These are phyloP conservation scores for Heloderma charlesbogerti DNA, from an alignment of 2,113 vertebrate species.

Conservation along the genomic window DNA sequence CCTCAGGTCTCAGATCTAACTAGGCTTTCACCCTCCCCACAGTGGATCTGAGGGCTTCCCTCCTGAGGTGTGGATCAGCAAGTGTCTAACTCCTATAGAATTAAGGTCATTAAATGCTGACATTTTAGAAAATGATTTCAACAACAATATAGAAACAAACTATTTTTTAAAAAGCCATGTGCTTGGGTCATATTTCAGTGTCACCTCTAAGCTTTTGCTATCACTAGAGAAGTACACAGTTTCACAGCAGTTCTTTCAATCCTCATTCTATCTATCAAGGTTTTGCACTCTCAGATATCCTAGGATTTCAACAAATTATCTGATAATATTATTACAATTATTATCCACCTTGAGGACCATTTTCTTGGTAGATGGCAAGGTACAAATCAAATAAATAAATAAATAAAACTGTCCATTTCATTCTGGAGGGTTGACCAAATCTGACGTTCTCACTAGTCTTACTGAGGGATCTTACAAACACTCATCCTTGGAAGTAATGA, in stretches of 20 bases:
- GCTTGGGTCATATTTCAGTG: not conserved
- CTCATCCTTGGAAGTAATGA: not conserved
- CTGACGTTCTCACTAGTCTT: not conserved
- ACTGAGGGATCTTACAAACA: not conserved
- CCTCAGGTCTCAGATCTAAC: too few species aligned
- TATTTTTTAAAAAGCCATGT: not conserved
- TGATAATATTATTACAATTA: too few species aligned
- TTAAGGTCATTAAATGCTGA: not conserved
- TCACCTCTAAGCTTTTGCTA: not conserved
- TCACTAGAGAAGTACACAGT: accelerated
- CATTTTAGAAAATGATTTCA: not conserved
- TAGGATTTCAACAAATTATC: not conserved
- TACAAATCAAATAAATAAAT: too few species aligned
- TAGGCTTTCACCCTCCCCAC: not conserved
- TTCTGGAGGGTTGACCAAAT: not conserved
- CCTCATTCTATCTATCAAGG: not conserved
- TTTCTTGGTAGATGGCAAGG: too few species aligned
- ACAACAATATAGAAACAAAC: not conserved
- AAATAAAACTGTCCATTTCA: not conserved
- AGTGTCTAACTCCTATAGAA: not conserved
- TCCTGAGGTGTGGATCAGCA: not conserved
- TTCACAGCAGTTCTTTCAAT: accelerated
- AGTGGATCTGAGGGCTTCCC: not conserved
- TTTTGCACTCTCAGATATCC: not conserved
- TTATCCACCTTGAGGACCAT: too few species aligned